These are phyloP conservation scores for Phrynosoma blainvillii DNA, from an alignment of 2,113 vertebrate species.

Conservation along the genomic window DNA sequence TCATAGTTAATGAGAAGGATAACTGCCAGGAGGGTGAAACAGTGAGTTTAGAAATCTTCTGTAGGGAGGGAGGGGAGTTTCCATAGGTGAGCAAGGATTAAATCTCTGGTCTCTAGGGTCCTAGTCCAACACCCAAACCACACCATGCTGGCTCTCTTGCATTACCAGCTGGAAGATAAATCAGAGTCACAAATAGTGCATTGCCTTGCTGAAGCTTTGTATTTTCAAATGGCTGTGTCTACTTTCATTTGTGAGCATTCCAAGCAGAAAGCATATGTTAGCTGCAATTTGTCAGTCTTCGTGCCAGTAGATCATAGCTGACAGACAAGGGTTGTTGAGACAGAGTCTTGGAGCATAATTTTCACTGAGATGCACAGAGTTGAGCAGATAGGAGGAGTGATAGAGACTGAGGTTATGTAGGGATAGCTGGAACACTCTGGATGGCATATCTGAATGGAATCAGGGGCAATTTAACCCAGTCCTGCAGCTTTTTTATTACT, in stretches of 20 bases:
- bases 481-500: background rate
- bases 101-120: too few species aligned
- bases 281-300: slow-evolving; percentile 1
- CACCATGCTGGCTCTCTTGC: background rate
- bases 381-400: background rate
- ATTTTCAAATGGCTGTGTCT: background rate
- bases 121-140: too few species aligned
- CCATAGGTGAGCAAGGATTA: background rate
- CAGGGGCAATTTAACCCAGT: background rate
- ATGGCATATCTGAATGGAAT: background rate
- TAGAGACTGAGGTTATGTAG: background rate
- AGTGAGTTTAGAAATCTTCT: slow-evolving; percentile 20
- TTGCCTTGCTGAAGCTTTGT: background rate
- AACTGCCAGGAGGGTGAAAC: slow-evolving; percentile 30
- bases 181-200: background rate
- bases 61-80: too few species aligned
- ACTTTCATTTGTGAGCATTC: background rate
- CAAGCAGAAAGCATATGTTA: background rate
- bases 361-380: background rate
- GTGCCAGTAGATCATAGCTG: background rate
- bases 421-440: background rate
- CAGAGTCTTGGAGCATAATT: background rate
- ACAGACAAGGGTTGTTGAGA: background rate
- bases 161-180: background rate
- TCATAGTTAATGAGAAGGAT: background rate